Evolutionary conservation across 2,113 vertebrate genomes (phyloP), one percentile per base, ranked within the genome.

Genomic region (Tachycineta bicolor): DNA sequence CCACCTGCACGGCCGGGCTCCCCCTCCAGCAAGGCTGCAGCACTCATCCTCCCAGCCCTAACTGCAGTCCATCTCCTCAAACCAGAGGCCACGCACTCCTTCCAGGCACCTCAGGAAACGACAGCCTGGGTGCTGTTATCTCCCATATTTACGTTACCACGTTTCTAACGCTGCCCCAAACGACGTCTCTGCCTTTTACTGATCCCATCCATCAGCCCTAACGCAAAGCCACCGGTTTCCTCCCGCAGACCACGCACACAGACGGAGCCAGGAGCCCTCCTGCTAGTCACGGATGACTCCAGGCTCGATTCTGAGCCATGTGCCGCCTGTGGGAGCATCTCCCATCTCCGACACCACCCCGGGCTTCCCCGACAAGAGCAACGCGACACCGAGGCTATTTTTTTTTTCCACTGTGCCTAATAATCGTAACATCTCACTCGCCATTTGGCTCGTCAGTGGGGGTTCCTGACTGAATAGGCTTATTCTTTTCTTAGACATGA

Each of bases 401-500:
- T 37, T 18, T 37, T 31, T 31, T 52, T 52, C 64, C 90, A 41
- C 87, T 4, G 60, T 4, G 56, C 88, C 68, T 52, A 65, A 87
- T 9, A 69, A 93, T 88, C 25, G 20, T 31, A 68, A 90, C 96
- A 96, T 91, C 90, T 87, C 93, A 43, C 93, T 94, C 71, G 37
- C 95, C 95, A 96, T 96, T 89, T 95, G 92, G 91, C 89, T 82
- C 65, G 28, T 34, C 94, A 33, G 93, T 75, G 81, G 73, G 91
- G 80, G 83, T 60, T 93, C 53, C 78, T 47, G 63, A 6, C 14
- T 94, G 47, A 95, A 83, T 71, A 96, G 89, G 90, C 95, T 94
- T 96, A 85, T 79, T 94, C 73, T 96, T 92, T 96, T 81, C 94
- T 94, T 94, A 95, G 87, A 93, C 74, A 88, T 47, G 94, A 95